Evolutionary conservation across 2,113 vertebrate species (phyloP).

Genomic region (Phasianus colchicus): DNA sequence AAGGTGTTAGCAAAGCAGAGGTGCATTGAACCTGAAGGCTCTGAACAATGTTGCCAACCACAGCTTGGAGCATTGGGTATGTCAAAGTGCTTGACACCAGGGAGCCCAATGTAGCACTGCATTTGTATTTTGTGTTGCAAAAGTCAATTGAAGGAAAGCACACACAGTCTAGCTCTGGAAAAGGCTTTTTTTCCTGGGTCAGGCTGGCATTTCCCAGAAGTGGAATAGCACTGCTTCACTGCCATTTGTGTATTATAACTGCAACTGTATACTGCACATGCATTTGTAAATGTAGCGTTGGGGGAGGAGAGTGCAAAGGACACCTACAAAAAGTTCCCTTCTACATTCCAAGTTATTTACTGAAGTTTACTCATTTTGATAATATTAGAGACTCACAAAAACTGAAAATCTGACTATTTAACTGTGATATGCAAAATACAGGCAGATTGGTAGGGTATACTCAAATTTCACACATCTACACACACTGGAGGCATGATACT

Average conservation of each 20-base stretch:
- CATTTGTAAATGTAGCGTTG: not conserved
- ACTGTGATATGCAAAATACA: not conserved
- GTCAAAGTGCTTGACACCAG: not conserved
- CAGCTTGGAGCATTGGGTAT: not conserved
- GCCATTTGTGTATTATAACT: not conserved
- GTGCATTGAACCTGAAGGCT: not conserved
- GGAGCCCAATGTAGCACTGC: not conserved
- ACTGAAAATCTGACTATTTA: not conserved
- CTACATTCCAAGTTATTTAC: not conserved
- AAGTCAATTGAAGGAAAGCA: not conserved
- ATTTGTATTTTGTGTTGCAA: not conserved
- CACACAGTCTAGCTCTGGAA: not conserved
- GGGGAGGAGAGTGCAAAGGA: not conserved
- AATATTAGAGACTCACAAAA: not conserved
- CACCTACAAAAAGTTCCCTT: not conserved
- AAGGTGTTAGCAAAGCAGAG: not conserved
- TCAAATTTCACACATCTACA: not conserved
- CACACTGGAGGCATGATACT: not conserved
- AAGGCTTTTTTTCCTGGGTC: not conserved
- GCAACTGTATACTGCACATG: not conserved
- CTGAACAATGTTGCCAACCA: not conserved
- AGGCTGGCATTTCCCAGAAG: not conserved
- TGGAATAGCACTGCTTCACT: not conserved
- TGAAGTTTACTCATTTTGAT: not conserved
- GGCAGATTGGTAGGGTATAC: not conserved